Evolutionary conservation across 1,140 invertebrate genomes (phyloP).

Genomic region (Drosophila subobscura): DNA sequence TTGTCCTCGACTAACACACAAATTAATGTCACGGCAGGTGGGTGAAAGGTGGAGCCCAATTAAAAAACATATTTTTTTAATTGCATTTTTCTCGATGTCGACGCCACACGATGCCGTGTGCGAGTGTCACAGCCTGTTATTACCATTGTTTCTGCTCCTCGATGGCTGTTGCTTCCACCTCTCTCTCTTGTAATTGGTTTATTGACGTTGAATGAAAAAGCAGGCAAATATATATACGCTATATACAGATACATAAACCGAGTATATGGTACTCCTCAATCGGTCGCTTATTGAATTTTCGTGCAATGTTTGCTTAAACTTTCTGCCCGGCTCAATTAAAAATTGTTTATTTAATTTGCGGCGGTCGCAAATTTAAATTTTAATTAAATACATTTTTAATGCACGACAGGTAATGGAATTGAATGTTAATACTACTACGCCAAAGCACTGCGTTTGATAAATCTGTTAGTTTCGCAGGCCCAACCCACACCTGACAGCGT

Average conservation of each 20-base stretch:
- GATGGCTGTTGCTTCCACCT: constrained; percentile 11
- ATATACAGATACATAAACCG: constrained; percentile 17
- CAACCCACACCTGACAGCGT: constrained; percentile 20
- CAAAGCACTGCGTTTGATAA: constrained; percentile 42
- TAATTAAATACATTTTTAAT: constrained; percentile 76
- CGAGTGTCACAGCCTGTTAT: constrained; percentile 37
- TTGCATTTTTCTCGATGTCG: constrained; percentile 72
- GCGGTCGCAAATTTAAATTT: constrained; percentile 73
- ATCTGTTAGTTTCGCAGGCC: constrained; percentile 44
- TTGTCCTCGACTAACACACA: constrained; percentile 54
- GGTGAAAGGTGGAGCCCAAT: constrained; percentile 58
- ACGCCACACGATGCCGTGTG: constrained; percentile 44
- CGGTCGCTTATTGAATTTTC: constrained; percentile 36
- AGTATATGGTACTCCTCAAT: constrained; percentile 16
- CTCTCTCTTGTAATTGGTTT: constrained; percentile 69
- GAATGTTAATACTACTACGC: constrained; percentile 36
- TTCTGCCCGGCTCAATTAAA: constrained; percentile 76
- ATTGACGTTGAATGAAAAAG: constrained; percentile 66
- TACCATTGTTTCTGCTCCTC: constrained; percentile 25
- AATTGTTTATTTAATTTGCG: constrained; percentile 80
- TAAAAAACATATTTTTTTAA: constrained; percentile 77
- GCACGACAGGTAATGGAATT: constrained; percentile 52
- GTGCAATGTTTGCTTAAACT: constrained; percentile 65
- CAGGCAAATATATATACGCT: constrained; percentile 52
- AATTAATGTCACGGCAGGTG: constrained; percentile 76